Evolutionary conservation across 1,140 invertebrate genomes (phyloP).

Genomic region (Rhopalosiphum maidis): DNA sequence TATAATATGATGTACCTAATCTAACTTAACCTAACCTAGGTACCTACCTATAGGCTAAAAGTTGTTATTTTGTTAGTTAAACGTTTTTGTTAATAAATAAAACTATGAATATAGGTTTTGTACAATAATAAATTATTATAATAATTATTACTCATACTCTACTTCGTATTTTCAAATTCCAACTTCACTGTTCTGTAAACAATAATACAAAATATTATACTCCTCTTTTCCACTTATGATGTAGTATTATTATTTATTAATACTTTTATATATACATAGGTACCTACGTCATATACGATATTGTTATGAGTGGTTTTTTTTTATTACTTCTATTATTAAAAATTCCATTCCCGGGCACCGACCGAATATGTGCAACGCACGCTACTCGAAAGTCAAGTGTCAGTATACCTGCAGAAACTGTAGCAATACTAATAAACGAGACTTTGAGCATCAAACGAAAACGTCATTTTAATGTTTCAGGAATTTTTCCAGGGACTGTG

Average conservation of each 20-base stretch:
- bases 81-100: neutral
- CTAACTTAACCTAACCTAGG: too few species aligned
- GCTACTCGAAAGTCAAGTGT: conserved; percentile 49
- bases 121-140: neutral
- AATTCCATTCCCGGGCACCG: conserved; percentile 17
- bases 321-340: conserved; percentile 30
- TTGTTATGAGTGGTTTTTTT: neutral
- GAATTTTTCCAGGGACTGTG: conserved; percentile 38
- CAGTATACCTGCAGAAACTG: conserved; percentile 2
- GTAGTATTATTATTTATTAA: conserved; percentile 4
- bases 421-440: conserved; percentile 47
- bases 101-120: neutral
- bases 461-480: conserved; percentile 42
- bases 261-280: neutral
- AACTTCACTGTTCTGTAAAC: neutral
- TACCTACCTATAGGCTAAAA: neutral
- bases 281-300: neutral
- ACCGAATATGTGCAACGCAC: neutral
- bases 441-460: conserved; percentile 48
- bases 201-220: neutral
- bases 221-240: neutral
- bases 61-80: neutral
- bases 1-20: neutral
- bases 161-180: neutral
- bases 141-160: neutral